phyloP scores from a whole-genome alignment of 2,797 vertebrate species.

The Orestias chungarensis region DNA sequence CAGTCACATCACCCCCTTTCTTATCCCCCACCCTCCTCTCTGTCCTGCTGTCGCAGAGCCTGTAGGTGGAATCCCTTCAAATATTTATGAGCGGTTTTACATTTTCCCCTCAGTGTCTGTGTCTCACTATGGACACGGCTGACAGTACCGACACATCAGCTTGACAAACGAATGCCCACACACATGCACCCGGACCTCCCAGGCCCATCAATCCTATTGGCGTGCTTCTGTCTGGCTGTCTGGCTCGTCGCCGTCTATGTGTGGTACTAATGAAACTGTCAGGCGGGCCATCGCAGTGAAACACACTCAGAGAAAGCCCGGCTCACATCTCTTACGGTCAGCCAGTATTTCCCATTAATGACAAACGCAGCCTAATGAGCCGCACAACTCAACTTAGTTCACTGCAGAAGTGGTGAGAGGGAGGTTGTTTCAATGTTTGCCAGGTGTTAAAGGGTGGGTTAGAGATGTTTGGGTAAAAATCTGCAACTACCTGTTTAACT shows the following conservation, averaged over 20 bases:
- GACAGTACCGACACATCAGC: conserved; percentile 37
- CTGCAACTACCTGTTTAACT: conserved; percentile 20
- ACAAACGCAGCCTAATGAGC: conserved; percentile 38
- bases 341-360: conserved; percentile 42
- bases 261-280: conserved; percentile 48
- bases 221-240: conserved; percentile 27
- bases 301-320: conserved; percentile 15
- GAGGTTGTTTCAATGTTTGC: conserved; percentile 38
- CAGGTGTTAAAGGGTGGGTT: conserved; percentile 41
- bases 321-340: conserved; percentile 42
- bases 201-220: conserved; percentile 52
- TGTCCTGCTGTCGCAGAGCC: conserved; percentile 29
- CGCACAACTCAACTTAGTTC: conserved; percentile 53
- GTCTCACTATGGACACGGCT: conserved; percentile 33
- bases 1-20: conserved; percentile 16
- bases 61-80: conserved; percentile 52
- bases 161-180: conserved; percentile 24
- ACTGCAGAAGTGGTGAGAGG: conserved; percentile 28
- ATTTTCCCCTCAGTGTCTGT: conserved; percentile 36
- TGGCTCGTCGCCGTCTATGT: conserved; percentile 35
- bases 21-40: conserved; percentile 20
- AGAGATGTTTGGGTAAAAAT: conserved; percentile 17
- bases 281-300: conserved; percentile 46
- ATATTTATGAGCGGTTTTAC: conserved; percentile 53
- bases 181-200: conserved; percentile 16